phyloP scores from a whole-genome alignment of 2,888 invertebrate species.

The Ptycholaimellus sp. region DNA sequence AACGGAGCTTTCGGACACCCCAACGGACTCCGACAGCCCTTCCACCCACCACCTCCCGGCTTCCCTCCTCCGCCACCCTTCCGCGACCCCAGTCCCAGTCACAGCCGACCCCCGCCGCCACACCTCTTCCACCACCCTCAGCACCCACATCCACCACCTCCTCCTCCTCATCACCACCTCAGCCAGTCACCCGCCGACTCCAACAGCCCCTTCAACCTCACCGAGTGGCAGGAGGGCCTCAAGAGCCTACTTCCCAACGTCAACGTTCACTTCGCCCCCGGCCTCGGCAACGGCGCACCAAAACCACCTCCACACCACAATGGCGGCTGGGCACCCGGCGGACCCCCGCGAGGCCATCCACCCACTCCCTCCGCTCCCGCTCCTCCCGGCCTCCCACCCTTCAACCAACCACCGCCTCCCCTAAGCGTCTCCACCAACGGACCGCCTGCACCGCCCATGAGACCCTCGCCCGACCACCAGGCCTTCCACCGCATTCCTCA shows the following conservation, averaged over 20 bases:
- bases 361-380: too few relatives aligned
- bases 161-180: conserved; percentile 1
- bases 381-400: not conserved
- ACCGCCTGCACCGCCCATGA: not conserved
- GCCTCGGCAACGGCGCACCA: too few relatives aligned
- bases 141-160: conserved; percentile 5
- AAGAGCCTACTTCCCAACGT: conserved; percentile 19
- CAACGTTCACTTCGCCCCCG: conserved; percentile 16
- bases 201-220: conserved; percentile 2
- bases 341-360: too few relatives aligned
- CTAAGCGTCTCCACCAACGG: not conserved
- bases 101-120: not conserved
- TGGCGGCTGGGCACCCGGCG: too few relatives aligned
- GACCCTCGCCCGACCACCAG: too few relatives aligned
- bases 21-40: not conserved
- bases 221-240: conserved; percentile 14
- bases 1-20: too few relatives aligned
- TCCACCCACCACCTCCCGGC: too few relatives aligned
- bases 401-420: not conserved
- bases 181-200: not conserved
- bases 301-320: too few relatives aligned
- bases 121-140: not conserved
- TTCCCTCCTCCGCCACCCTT: not conserved
- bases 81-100: not conserved
- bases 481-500: too few relatives aligned